phyloP scores from a whole-genome alignment of 2,888 invertebrate species.

The Muscina levida region DNA sequence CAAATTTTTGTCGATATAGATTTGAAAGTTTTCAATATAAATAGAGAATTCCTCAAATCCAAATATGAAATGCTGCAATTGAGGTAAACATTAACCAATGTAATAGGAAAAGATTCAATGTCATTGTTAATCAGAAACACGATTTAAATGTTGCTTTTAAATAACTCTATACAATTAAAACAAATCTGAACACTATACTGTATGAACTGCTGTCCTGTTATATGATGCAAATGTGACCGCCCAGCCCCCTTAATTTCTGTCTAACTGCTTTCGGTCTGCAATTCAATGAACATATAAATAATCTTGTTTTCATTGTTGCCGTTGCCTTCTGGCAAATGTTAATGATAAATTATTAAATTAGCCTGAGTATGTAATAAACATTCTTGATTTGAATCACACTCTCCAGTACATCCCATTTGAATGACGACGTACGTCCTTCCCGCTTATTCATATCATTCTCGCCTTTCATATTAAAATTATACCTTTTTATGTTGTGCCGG shows the following conservation, averaged over 20 bases:
- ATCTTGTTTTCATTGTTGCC: constrained; percentile 71
- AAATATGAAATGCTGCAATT: too few relatives aligned
- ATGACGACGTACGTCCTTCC: constrained; percentile 22
- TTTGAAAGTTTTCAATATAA: too few relatives aligned
- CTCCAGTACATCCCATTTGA: constrained; percentile 44
- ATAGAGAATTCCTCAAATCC: too few relatives aligned
- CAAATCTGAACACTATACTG: not conserved
- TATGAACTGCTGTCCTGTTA: too few relatives aligned
- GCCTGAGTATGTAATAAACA: constrained; percentile 69
- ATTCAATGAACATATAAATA: constrained; percentile 74
- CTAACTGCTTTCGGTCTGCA: not conserved
- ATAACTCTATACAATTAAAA: too few relatives aligned
- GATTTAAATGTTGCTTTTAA: too few relatives aligned
- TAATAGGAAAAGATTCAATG: too few relatives aligned
- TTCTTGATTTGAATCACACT: constrained; percentile 34
- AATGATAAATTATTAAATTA: constrained; percentile 79
- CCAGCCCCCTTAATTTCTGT: constrained; percentile 7
- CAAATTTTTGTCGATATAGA: too few relatives aligned
- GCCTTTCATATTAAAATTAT: constrained; percentile 19
- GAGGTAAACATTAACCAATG: too few relatives aligned
- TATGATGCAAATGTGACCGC: too few relatives aligned
- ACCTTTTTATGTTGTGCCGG: constrained; percentile 14
- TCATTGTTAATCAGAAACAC: too few relatives aligned
- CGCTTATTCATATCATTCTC: not conserved
- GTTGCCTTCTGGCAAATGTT: constrained; percentile 72